phyloP scores from a whole-genome alignment of 2,888 invertebrate species.

The Calliopum simillimum region DNA sequence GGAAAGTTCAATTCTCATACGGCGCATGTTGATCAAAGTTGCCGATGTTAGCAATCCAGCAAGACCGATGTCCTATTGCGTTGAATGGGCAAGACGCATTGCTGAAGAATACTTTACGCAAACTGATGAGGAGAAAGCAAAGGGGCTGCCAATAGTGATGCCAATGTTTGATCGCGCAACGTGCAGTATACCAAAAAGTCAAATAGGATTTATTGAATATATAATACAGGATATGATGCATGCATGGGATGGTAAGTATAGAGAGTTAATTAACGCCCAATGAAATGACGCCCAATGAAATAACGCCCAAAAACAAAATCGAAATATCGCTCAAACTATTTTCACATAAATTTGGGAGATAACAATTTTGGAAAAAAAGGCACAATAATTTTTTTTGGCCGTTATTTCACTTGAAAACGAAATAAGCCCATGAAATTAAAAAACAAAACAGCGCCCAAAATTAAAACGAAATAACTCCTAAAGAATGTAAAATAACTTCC shows the following conservation, averaged over 20 bases:
- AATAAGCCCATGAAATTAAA: too few species aligned
- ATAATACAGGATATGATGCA: conserved; percentile 99
- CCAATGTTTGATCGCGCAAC: conserved; percentile 95
- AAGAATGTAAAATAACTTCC: too few species aligned
- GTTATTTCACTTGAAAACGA: too few species aligned
- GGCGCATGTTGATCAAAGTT: conserved; percentile 98
- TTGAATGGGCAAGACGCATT: conserved; percentile 93
- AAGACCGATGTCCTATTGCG: conserved; percentile 82
- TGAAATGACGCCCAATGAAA: too few species aligned
- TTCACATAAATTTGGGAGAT: too few species aligned
- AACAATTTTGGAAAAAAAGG: too few species aligned
- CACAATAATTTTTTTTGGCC: conserved; percentile 2
- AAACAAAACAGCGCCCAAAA: too few species aligned
- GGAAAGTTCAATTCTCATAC: conserved; percentile 88
- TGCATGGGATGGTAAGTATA: conserved; percentile 88
- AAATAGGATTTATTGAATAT: conserved; percentile 97
- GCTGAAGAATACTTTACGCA: conserved; percentile 98
- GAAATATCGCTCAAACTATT: too few species aligned
- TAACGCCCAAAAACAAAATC: too few species aligned
- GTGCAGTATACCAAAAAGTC: conserved; percentile 97
- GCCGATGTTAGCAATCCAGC: conserved; percentile 98
- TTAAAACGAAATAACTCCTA: too few species aligned
- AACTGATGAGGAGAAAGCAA: conserved; percentile 94
- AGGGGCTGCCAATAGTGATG: conserved; percentile 95
- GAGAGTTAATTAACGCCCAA: too few species aligned